These are phyloP conservation scores for Sebastes paucispinis DNA, from an alignment of 2,797 vertebrate species.

Conservation along the genomic window DNA sequence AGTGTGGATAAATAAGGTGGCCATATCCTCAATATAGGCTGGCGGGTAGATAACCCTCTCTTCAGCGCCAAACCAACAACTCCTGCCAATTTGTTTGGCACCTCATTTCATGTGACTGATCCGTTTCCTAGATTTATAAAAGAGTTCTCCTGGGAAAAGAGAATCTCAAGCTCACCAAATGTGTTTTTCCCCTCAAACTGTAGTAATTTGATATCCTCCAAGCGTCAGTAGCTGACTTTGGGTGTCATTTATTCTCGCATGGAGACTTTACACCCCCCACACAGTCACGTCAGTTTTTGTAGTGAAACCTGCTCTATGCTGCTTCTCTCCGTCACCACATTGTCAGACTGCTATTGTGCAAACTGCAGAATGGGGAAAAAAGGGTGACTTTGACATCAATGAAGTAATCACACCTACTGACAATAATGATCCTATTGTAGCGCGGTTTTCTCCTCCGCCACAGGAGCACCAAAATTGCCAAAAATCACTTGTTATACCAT, in stretches of 20 bases:
- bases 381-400: neutral
- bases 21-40: neutral
- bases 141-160: slow-evolving; percentile 20
- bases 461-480: neutral
- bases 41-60: slow-evolving; percentile 11
- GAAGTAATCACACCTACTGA: slow-evolving; percentile 6
- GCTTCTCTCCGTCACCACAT: slow-evolving; percentile 3
- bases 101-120: slow-evolving; percentile 33
- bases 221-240: neutral
- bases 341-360: neutral
- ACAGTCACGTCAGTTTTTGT: neutral
- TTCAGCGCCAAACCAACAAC: slow-evolving; percentile 7
- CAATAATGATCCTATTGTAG: neutral
- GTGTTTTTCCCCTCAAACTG: slow-evolving; percentile 25
- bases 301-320: neutral
- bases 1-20: neutral
- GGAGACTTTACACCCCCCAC: slow-evolving; percentile 28
- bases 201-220: slow-evolving; percentile 36
- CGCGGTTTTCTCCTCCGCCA: neutral
- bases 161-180: slow-evolving; percentile 28
- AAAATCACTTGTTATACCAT: neutral
- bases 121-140: slow-evolving; percentile 27
- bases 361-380: neutral
- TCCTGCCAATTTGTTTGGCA: slow-evolving; percentile 42
- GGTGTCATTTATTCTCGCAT: slow-evolving; percentile 30